Evolutionary conservation across 2,113 vertebrate genomes (phyloP).

Genomic region (Platanista minor): DNA sequence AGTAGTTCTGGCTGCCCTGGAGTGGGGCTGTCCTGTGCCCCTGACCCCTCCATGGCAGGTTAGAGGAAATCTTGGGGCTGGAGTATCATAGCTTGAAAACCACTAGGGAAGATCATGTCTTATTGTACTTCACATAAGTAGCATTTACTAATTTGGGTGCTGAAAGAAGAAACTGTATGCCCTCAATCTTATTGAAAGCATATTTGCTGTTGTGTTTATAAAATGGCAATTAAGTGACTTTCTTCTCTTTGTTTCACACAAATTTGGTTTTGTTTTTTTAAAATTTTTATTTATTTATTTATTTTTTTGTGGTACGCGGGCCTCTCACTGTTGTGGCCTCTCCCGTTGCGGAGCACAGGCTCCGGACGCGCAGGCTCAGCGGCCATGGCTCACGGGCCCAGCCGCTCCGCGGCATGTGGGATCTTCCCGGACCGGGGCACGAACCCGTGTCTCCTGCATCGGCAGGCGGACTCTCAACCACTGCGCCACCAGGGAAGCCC

Average conservation of each 20-base stretch:
- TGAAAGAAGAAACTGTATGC: not conserved
- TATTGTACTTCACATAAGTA: not conserved
- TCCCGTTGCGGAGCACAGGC: too few species aligned
- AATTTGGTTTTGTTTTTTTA: not conserved
- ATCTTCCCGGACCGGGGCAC: too few species aligned
- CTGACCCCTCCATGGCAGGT: not conserved
- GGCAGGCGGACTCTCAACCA: too few species aligned
- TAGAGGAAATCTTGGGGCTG: not conserved
- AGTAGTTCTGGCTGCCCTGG: not conserved
- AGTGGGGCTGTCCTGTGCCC: not conserved
- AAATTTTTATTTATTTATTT: too few species aligned
- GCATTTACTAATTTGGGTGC: not conserved
- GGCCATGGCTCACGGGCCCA: too few species aligned
- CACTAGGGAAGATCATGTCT: not conserved
- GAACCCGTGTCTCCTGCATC: too few species aligned
- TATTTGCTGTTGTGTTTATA: constrained; percentile 24
- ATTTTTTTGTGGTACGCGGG: too few species aligned
- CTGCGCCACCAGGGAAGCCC: too few species aligned
- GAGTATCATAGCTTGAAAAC: not conserved
- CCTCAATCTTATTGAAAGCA: not conserved
- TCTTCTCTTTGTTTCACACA: not conserved
- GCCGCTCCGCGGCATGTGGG: too few species aligned
- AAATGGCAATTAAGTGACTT: not conserved
- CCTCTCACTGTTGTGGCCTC: too few species aligned
- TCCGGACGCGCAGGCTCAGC: too few species aligned